Conservation (phyloP, 2,888 invertebrate genomes). For the Eurois occulta region DNA sequence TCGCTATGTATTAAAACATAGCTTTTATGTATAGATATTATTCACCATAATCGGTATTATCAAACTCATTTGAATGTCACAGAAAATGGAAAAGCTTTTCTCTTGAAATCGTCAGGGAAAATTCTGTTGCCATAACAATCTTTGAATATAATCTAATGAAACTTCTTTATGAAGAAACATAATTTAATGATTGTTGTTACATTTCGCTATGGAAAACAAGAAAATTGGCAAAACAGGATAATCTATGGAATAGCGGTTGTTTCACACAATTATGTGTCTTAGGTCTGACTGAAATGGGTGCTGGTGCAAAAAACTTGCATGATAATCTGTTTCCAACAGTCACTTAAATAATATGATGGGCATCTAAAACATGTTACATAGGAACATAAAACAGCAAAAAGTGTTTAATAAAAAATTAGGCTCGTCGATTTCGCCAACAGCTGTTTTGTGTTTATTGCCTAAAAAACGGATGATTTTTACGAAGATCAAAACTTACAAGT, state of each 20-base stretch:
- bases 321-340: neutral
- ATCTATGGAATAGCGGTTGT: neutral
- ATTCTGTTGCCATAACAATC: slow-evolving; percentile 16
- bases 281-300: slow-evolving; percentile 3
- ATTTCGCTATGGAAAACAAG: slow-evolving; percentile 27
- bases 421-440: slow-evolving; percentile 42
- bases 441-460: slow-evolving; percentile 34
- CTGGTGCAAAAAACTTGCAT: neutral
- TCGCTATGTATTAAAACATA: slow-evolving; percentile 28
- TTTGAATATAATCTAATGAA: slow-evolving; percentile 33
- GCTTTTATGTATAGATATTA: slow-evolving; percentile 5
- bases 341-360: neutral
- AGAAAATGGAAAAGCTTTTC: slow-evolving; percentile 33
- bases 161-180: slow-evolving; percentile 21
- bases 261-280: neutral
- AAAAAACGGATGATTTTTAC: slow-evolving; percentile 40
- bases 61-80: slow-evolving; percentile 1
- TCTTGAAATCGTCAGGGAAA: slow-evolving; percentile 13
- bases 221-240: slow-evolving; percentile 21
- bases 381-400: neutral
- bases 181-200: slow-evolving; percentile 10
- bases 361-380: neutral
- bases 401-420: slow-evolving; percentile 13
- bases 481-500: slow-evolving; percentile 44
- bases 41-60: neutral